Base-by-base conservation (phyloP, 2,888 invertebrate genomes). In the Tenthredo livida region DNA sequence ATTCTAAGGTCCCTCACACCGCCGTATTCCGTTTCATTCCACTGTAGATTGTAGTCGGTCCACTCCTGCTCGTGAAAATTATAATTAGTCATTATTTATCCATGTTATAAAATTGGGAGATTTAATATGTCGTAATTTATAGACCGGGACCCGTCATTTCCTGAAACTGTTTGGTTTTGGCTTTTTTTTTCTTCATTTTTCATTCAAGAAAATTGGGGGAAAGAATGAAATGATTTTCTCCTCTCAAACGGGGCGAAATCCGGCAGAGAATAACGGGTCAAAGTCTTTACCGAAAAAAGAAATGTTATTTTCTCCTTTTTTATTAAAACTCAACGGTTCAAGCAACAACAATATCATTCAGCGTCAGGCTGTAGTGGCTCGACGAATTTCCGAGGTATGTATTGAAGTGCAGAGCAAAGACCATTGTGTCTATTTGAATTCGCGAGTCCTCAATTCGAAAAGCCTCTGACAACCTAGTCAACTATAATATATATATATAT, bases 11-110 rank as follows among this genome's bases (percentile, higher is more conserved):
- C 98, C 93, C 97, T 98, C 85, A 99, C 97, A 84, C 97, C 97
- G 61, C 98, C 99, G 93, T 97, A 99, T 91, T 99, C 98, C 86
- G 97, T 96, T 93, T 97, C 97, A 94, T 99, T 98, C 99, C 99
- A 99, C 91, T 97, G 96, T 90, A 99, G 95, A 94, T 99, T 99
- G 95, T 98, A 98, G 94, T 99, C 99, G 93, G 97, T 97, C 99
- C 99, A 99, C 95, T 98, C 98, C 99, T 99, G 95, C 89, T 93
- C 91, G 87, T 70, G 2, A 67, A 37, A 80, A 80, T 25, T 40
- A 80, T 61, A 10, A 78, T 80, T 25, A 40, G 9, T n/a, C 29
- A 29, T 21, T 77, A 90, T 83, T 88, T 72, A 65, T 77, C 40
- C 12, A n/a, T 84, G 54, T 78, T 72, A 29, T 21, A 77, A 54